Evolutionary conservation across 2,888 invertebrate genomes (phyloP), one percentile per base, ranked within the genome.

Genomic region (Drosophila maculinotata): DNA sequence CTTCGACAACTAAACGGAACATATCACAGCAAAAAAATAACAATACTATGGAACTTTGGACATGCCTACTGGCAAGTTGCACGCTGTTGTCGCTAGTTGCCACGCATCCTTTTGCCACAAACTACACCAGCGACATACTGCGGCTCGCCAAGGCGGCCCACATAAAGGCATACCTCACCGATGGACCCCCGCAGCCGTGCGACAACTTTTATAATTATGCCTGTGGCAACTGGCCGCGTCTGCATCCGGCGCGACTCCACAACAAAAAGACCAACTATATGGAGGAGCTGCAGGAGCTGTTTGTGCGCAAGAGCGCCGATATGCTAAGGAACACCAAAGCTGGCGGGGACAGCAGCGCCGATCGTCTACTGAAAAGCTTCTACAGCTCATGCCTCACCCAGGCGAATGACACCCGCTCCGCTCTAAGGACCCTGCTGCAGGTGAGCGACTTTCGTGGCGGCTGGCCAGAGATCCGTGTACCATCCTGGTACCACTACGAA

Each of bases 141-240:
- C 88, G 90, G 9, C 60, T 89, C 10, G 90, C 91, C 3, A 89
- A 90, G 62, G 89, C 90, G 0, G 81, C 85, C 0, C 89, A 90
- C 49, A 85, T 90, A 10, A 87, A 77, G 41, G 84, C 87, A 9
- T 90, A 89, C 48, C 71, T 91, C 53, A 77, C 76, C 26, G 77
- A 83, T 17, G 77, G 75, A 0, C 45, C 63, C 1, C 41, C 38
- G 3, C 33, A 51, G 28, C 81, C 89, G 0, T 90, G 90, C 53
- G 67, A 73, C 14, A 85, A 91, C 65, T 90, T 90, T 35, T 90
- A 90, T 44, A 78, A 86, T 44, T 91, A 84, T 49, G 91, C 91
- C 12, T 90, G 90, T 26, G 91, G 91, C 35, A 90, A 85, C 17
- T 90, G 90, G 90, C 56, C 76, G 0, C 86, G 79, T 7, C 20